These are phyloP conservation scores for Fragum whitleyi DNA, from an alignment of 2,888 invertebrate species.

Conservation along the genomic window DNA sequence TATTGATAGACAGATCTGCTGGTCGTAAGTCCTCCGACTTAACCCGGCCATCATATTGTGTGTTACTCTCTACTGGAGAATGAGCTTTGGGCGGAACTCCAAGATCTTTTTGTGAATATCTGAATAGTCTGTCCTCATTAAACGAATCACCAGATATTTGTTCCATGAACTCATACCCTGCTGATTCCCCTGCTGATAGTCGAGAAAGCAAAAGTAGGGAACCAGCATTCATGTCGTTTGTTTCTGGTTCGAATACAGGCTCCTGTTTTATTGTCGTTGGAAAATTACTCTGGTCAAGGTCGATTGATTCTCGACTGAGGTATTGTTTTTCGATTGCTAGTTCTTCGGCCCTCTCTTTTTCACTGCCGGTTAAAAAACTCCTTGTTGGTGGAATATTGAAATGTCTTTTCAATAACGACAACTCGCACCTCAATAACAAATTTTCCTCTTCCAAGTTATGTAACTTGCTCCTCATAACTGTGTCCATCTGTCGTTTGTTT, in stretches of 20 bases:
- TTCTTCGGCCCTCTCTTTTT: slow-evolving; percentile 58
- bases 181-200: neutral
- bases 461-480: slow-evolving; percentile 64
- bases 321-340: neutral
- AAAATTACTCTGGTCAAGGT: neutral
- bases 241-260: neutral
- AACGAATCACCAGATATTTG: neutral
- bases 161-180: neutral
- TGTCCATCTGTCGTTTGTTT: slow-evolving; percentile 71
- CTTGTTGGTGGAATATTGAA: slow-evolving; percentile 70
- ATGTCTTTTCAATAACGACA: slow-evolving; percentile 67
- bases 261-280: neutral
- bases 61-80: neutral
- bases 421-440: slow-evolving; percentile 69
- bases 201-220: slow-evolving; percentile 24
- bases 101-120: slow-evolving; percentile 10
- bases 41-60: neutral
- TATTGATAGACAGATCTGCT: slow-evolving; percentile 24
- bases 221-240: neutral
- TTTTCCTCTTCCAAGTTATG: slow-evolving; percentile 74
- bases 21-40: neutral
- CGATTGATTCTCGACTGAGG: neutral
- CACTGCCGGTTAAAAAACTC: slow-evolving; percentile 66
- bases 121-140: neutral
- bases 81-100: slow-evolving; percentile 2